A percentile compares a stretch with the other conserved stretches of the same genome.
phyloP scores from a whole-genome alignment of 2,113 vertebrate genomes.

The Pteruthius melanotis region DNA sequence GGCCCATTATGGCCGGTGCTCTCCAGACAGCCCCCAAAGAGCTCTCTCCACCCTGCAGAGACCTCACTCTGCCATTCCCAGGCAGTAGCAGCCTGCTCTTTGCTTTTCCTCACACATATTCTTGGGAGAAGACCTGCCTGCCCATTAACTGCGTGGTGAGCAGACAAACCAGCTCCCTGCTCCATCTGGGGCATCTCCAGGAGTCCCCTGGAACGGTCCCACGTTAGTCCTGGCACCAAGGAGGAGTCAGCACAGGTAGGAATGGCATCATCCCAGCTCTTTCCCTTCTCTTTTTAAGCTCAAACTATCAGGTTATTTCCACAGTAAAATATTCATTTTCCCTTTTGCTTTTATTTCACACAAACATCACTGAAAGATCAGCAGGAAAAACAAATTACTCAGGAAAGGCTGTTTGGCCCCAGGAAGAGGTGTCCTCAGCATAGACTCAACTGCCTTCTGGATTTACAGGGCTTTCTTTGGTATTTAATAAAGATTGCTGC shows the following conservation, averaged over 20 bases:
- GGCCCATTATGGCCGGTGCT: not conserved
- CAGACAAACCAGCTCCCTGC: not conserved
- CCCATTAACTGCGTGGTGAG: not conserved
- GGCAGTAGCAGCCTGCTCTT: not conserved
- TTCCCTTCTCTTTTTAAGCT: not conserved
- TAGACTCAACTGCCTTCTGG: not conserved
- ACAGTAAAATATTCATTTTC: constrained; percentile 49
- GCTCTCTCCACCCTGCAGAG: not conserved
- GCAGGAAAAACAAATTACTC: constrained; percentile 9
- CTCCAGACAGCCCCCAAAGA: not conserved
- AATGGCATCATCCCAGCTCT: not conserved
- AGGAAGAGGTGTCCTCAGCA: constrained; percentile 36
- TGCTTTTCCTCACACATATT: not conserved
- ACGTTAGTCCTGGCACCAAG: not conserved
- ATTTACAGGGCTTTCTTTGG: constrained; percentile 54
- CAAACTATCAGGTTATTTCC: not conserved
- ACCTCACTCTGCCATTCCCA: not conserved
- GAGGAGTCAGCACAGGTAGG: not conserved
- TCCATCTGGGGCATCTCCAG: not conserved
- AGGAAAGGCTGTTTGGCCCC: not conserved
- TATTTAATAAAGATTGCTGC: constrained; percentile 61
- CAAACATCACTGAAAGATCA: not conserved
- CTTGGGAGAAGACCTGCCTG: not conserved
- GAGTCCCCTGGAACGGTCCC: not conserved
- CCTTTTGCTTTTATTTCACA: constrained; percentile 13